phyloP scores from a whole-genome alignment of 2,797 vertebrate species.

The Basileuterus tristriatus region DNA sequence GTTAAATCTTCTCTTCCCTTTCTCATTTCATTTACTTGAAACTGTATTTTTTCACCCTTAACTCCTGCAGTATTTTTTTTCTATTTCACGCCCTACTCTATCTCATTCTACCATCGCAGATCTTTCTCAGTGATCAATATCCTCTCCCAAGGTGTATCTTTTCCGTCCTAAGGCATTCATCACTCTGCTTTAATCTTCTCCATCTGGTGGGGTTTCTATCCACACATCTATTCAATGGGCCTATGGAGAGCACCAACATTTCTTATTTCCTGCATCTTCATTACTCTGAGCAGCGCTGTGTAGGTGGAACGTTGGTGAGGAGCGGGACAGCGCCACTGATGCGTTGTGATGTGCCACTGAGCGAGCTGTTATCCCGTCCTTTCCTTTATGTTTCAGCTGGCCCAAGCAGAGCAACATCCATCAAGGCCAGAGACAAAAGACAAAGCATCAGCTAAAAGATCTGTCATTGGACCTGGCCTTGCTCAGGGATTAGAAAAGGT shows the following conservation, averaged over 20 bases:
- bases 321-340: fast-evolving
- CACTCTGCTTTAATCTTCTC: not conserved
- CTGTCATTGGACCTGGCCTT: not conserved
- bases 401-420: not conserved
- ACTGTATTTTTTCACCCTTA: not conserved
- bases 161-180: not conserved
- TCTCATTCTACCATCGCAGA: not conserved
- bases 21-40: not conserved
- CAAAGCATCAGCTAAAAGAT: not conserved
- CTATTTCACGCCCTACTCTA: not conserved
- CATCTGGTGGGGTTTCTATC: not conserved
- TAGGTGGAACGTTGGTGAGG: fast-evolving
- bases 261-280: not conserved
- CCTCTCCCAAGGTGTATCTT: not conserved
- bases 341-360: not conserved
- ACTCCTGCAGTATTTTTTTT: not conserved
- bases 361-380: not conserved
- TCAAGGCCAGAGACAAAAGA: not conserved
- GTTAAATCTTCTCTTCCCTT: not conserved
- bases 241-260: not conserved
- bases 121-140: not conserved
- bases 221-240: not conserved
- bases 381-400: not conserved
- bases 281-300: fast-evolving
- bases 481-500: fast-evolving